Percentiles rank a stretch among this genome's conserved stretches.
These are phyloP conservation scores for Synanthedon andrenaeformis DNA, from an alignment of 2,888 invertebrate species.

Conservation along the genomic window DNA sequence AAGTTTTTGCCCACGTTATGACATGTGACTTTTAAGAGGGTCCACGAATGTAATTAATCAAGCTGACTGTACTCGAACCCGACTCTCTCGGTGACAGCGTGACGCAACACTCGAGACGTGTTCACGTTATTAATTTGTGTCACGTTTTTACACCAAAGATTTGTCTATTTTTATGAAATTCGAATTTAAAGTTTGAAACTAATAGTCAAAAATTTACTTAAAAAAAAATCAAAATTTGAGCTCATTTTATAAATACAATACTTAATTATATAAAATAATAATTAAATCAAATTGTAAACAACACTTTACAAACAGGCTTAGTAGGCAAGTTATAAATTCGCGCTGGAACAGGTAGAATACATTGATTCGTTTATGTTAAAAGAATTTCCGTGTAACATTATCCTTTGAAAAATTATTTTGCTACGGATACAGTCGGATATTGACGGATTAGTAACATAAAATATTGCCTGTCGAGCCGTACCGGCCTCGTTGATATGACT, in stretches of 20 bases:
- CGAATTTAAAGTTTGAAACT: too few species aligned
- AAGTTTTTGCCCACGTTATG: constrained; percentile 40
- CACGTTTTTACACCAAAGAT: neutral
- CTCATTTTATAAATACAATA: too few species aligned
- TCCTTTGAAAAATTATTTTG: constrained; percentile 7
- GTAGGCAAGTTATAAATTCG: too few species aligned
- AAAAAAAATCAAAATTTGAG: too few species aligned
- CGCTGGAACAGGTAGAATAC: constrained; percentile 20
- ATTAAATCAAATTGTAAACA: too few species aligned
- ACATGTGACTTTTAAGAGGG: constrained; percentile 50
- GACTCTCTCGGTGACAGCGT: constrained; percentile 25
- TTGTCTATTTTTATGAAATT: too few species aligned
- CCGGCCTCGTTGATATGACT: neutral
- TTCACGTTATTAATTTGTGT: constrained; percentile 9
- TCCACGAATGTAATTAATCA: constrained; percentile 47
- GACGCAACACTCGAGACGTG: constrained; percentile 8
- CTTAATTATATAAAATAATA: too few species aligned
- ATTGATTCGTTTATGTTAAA: constrained; percentile 26
- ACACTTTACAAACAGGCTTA: too few species aligned
- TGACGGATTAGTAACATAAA: constrained; percentile 3
- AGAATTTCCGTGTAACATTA: constrained; percentile 19
- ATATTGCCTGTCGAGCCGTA: constrained; percentile 4
- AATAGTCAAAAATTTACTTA: too few species aligned
- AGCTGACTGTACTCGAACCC: constrained; percentile 21
- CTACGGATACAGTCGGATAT: neutral